Evolutionary conservation across 2,888 invertebrate genomes (phyloP), one percentile per base, ranked within the genome.

Genomic region (Limulus polyphemus): DNA sequence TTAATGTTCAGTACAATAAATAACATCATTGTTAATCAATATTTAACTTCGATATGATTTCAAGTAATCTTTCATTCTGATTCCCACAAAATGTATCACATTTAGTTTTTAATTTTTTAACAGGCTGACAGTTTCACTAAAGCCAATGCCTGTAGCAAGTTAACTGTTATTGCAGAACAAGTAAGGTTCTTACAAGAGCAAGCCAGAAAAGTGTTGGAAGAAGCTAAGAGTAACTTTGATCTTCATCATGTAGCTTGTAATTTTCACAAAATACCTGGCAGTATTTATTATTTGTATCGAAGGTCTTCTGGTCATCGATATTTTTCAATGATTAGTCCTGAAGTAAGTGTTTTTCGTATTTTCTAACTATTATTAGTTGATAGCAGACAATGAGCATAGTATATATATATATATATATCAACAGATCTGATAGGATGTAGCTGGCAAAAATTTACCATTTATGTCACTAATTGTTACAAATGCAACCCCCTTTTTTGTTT

Each of bases 181-280:
- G 83, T 87, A 71, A 79, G 80, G 70, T 82, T 82, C 74, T 76
- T 87, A 54, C 84, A 85, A 72, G 78, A 81, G 32, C 83, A 85
- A 73, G 84, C 86, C 0, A 75, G 79, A 68, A 75, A 78, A 65
- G 81, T 86, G 59, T 72, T 84, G 5, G 72, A 78, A 55, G 83
- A 85, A 68, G 81, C 83, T 0, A 79, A 82, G 71, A 74, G 79
- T 58, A 81, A 83, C 71, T 75, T 76, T 14, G 77, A 80, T 56
- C 75, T 88, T 51, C 84, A 89, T 73, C 82, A 82, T 69, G 83
- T 82, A 0, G 83, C 86, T 1, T 88, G 87, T 74, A 88, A 88
- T 74, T 82, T 88, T 73, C 79, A 82, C 16, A 87, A 87, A 76
- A 81, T 82, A 56, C 83, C 86, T 46, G 88, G 88, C 0, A 80